Conservation (phyloP, 1,140 invertebrate genomes). For the Leptoteleia sp. region DNA sequence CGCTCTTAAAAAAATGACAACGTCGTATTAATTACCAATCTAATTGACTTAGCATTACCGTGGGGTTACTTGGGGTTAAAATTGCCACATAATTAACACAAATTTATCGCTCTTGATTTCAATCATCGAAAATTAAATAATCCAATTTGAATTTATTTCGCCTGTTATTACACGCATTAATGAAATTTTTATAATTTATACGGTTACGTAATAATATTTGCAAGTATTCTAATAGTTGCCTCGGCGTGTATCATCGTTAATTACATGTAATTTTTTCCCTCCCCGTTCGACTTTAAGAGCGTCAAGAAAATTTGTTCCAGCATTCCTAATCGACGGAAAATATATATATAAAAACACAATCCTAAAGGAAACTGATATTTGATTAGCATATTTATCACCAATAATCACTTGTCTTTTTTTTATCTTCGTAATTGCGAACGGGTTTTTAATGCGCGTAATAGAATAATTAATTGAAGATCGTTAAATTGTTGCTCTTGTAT, state of each 20-base stretch:
- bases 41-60: too few species aligned
- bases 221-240: too few species aligned
- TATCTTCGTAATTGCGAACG: slow-evolving; percentile 32
- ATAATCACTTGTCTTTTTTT: slow-evolving; percentile 46
- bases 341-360: slow-evolving; percentile 7
- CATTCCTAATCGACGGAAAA: slow-evolving; percentile 14
- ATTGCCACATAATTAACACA: too few species aligned
- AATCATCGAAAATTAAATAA: too few species aligned
- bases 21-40: too few species aligned
- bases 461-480: slow-evolving; percentile 58
- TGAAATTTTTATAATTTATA: slow-evolving; percentile 33
- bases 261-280: slow-evolving; percentile 11
- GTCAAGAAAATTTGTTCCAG: slow-evolving; percentile 16
- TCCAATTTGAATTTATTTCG: too few species aligned
- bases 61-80: too few species aligned
- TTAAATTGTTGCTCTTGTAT: slow-evolving; percentile 42
- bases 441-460: slow-evolving; percentile 53
- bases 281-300: slow-evolving; percentile 4
- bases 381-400: slow-evolving; percentile 44
- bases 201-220: too few species aligned
- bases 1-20: too few species aligned
- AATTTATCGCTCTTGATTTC: too few species aligned
- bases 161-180: too few species aligned
- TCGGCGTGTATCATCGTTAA: slow-evolving; percentile 28
- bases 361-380: background rate